Percentiles rank a stretch among this genome's conserved stretches.
Evolutionary conservation across 2,797 vertebrate species (phyloP).

Genomic region (Okamejei kenojei): DNA sequence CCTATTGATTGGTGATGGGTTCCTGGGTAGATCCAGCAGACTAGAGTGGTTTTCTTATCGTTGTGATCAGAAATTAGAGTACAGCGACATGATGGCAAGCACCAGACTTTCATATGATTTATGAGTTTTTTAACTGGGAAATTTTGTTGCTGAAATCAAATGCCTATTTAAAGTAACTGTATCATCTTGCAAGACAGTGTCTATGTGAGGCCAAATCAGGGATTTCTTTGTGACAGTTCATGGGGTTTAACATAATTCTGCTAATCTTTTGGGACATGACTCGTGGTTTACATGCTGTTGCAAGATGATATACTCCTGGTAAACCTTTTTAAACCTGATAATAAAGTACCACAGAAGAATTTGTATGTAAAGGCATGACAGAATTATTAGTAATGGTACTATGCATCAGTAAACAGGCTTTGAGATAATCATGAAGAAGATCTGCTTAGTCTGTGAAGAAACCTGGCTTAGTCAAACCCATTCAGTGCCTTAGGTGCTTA

Average conservation of each 20-base stretch:
- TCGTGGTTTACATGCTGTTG: not conserved
- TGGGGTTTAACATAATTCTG: not conserved
- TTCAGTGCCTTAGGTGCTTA: not conserved
- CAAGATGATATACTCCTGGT: not conserved
- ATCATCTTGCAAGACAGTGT: not conserved
- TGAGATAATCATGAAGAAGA: not conserved
- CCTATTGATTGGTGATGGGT: not conserved
- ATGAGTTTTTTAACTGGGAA: conserved; percentile 4
- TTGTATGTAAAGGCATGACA: not conserved
- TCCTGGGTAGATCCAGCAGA: not conserved
- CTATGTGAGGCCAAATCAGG: not conserved
- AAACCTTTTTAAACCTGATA: not conserved
- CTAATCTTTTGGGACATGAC: conserved; percentile 12
- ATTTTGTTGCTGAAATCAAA: not conserved
- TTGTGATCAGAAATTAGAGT: not conserved
- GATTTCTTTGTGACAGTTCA: not conserved
- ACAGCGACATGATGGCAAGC: not conserved
- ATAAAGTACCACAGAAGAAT: conserved; percentile 4
- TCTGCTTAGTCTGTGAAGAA: conserved; percentile 12
- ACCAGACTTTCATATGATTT: not conserved
- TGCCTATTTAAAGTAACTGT: not conserved
- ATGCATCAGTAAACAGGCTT: not conserved
- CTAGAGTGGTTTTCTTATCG: not conserved
- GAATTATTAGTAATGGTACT: not conserved
- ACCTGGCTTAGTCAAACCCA: not conserved